Base-by-base conservation (phyloP, 2,888 invertebrate genomes). In the Drosophila austrosaltans region DNA sequence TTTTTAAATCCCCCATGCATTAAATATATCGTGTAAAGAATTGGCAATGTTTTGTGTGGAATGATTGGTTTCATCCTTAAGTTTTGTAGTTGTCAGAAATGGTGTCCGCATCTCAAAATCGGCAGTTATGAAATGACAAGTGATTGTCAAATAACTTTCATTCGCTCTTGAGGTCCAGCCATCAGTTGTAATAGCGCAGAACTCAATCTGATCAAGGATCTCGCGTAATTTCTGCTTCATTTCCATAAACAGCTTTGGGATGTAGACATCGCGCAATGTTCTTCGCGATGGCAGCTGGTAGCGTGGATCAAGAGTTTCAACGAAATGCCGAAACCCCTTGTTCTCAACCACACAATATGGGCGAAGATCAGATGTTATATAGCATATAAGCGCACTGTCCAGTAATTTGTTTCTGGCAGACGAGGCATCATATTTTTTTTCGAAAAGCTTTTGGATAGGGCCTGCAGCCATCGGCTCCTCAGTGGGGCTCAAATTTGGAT, bases 41-140 rank as follows among this genome's bases (percentile, higher is more conserved):
- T 32, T 32, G 32, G 32, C 6, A 32, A 32, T 5, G 32, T 32
- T 32, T 32, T 32, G 32, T 32, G 32, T 6, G 32, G 6, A 32
- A 32, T 16, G 42, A 16, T 42, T 42, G 16, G 42, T 42, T 42
- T 42, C 42, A 42, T 42, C 42, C 42, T 42, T 42, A 42, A 16
- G 42, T 42, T 42, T 42, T 42, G 16, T 42, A 42, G 16, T 42
- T 42, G 16, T 16, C 1, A 42, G 42, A 42, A 42, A 16, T 42
- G n/a, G 4, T n/a, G 6, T 42, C 42, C 16, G 42, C 16, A 42
- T 42, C 16, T 42, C 42, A 42, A 42, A 42, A 42, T 42, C 16
- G 16, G 25, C 42, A 40, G 10, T 36, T 61, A 36, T 61, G 4
- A n/a, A 39, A 42, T 42, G 59, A 25, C 20, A 44, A 44, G 7